phyloP scores from a whole-genome alignment of 2,113 vertebrate genomes.

The Mustela nigripes region DNA sequence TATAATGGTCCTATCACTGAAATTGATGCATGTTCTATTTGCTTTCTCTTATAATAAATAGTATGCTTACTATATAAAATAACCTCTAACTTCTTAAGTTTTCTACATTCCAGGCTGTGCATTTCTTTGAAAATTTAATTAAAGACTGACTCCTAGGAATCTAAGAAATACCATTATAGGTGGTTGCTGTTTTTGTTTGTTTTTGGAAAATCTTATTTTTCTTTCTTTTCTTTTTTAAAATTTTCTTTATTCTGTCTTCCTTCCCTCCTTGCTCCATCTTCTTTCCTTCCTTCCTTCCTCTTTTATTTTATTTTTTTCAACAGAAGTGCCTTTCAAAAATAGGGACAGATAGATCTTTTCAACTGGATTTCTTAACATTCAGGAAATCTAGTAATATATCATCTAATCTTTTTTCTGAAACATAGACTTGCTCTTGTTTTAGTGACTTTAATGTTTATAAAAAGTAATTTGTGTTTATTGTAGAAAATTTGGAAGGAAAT shows the following conservation, averaged over 20 bases:
- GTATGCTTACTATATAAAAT: slow-evolving; percentile 47
- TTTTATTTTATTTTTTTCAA: slow-evolving; percentile 8
- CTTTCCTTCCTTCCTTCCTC: not conserved
- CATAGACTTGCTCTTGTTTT: not conserved
- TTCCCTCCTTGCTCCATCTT: not conserved
- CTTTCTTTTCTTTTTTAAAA: not conserved
- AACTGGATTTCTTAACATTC: slow-evolving; percentile 56
- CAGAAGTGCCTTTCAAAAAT: slow-evolving; percentile 28
- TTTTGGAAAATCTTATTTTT: not conserved
- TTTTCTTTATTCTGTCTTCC: slow-evolving; percentile 39
- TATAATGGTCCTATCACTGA: slow-evolving; percentile 70
- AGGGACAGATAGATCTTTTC: slow-evolving; percentile 55
- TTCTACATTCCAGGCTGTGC: slow-evolving; percentile 56
- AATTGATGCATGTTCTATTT: slow-evolving; percentile 65
- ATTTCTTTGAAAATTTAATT: slow-evolving; percentile 70
- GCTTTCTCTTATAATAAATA: not conserved
- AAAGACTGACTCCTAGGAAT: slow-evolving; percentile 63
- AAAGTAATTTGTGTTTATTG: slow-evolving; percentile 30
- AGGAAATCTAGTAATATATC: slow-evolving; percentile 54
- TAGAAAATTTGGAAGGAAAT: slow-evolving; percentile 26
- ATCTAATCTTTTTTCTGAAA: not conserved
- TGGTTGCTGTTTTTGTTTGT: slow-evolving; percentile 61
- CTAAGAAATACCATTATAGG: not conserved
- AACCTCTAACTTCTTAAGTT: slow-evolving; percentile 64
- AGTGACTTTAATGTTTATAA: not conserved